Base-by-base conservation (phyloP, 2,113 vertebrate genomes). In the Eptesicus fuscus region DNA sequence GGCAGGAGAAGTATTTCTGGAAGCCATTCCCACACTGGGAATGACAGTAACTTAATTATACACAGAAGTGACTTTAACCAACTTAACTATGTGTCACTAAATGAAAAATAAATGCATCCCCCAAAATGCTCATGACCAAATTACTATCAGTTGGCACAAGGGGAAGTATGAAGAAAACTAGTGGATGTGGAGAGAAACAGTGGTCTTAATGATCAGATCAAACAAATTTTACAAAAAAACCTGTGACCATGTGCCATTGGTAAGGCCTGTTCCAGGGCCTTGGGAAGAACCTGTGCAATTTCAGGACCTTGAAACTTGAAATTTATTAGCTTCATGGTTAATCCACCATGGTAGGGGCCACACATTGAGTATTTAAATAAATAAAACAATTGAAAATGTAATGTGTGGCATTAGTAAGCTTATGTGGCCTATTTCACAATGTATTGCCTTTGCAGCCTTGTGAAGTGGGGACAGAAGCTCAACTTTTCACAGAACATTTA, bases 401-500 rank as follows among this genome's bases (percentile, higher is more conserved):
- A 95, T 47, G 30, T 71, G 91, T 16, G 35, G 44, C 71, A 44
- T 92, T 83, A 37, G 63, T 49, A 71, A 89, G 59, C 51, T 44
- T 76, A 20, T 67, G 30, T 71, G 83, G 70, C 77, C 53, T 51
- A 80, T 83, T 96, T 95, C 80, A 87, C 61, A 91, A 49, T 71
- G 44, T 76, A 35, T 88, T 89, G 37, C 61, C 70, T 9, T 56
- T 77, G 65, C 78, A 93, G 71, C 12, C 79, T 82, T 79, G 63
- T 25, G 13, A 91, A 59, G 51, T 83, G 65, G 93, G 78, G 78
- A 90, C 25, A 74, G 44, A 85, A 28, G 35, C 35, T 91, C 47
- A 79, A 86, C 94, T 96, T 93, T 86, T 70, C 91, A 95, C 83
- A 96, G 94, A 96, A 97, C 91, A 97, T 97, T 97, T 95, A 93